Percentiles rank a stretch among this genome's conserved stretches.
phyloP scores from a whole-genome alignment of 2,888 invertebrate species.

The Lasiommata megera region DNA sequence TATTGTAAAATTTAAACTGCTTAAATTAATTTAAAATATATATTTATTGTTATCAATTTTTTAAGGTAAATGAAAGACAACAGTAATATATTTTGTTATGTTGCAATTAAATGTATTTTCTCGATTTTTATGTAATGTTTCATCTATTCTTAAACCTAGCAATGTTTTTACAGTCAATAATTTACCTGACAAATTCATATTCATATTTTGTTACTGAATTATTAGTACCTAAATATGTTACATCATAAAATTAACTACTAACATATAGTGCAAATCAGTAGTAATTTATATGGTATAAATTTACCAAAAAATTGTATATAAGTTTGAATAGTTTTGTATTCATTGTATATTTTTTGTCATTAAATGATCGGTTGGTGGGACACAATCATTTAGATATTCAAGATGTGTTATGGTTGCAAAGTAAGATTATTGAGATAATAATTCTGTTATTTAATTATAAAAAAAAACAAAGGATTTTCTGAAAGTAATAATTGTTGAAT shows the following conservation, averaged over 20 bases:
- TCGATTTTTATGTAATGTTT: constrained; percentile 15
- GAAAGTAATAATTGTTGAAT: not conserved
- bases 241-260: not conserved
- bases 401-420: constrained; percentile 6
- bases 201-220: not conserved
- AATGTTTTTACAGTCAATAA: not conserved
- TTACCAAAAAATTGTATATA: constrained; percentile 45
- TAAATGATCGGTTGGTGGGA: constrained; percentile 30
- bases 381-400: constrained; percentile 15
- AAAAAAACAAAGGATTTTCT: constrained; percentile 1
- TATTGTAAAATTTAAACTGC: constrained; percentile 27
- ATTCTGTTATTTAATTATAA: constrained; percentile 2
- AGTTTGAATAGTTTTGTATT: constrained; percentile 31
- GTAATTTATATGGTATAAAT: constrained; percentile 38
- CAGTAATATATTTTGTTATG: constrained; percentile 34
- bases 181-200: no score
- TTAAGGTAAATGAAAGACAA: constrained; percentile 28
- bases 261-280: constrained; percentile 23
- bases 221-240: not conserved
- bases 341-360: constrained; percentile 17
- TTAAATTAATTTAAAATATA: constrained; percentile 20
- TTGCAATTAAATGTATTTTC: constrained; percentile 26
- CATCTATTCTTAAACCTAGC: constrained; percentile 7
- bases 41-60: constrained; percentile 25
- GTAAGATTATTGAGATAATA: not conserved